These are phyloP conservation scores for Phytoseiulus persimilis DNA, from an alignment of 2,888 invertebrate species.

Conservation along the genomic window DNA sequence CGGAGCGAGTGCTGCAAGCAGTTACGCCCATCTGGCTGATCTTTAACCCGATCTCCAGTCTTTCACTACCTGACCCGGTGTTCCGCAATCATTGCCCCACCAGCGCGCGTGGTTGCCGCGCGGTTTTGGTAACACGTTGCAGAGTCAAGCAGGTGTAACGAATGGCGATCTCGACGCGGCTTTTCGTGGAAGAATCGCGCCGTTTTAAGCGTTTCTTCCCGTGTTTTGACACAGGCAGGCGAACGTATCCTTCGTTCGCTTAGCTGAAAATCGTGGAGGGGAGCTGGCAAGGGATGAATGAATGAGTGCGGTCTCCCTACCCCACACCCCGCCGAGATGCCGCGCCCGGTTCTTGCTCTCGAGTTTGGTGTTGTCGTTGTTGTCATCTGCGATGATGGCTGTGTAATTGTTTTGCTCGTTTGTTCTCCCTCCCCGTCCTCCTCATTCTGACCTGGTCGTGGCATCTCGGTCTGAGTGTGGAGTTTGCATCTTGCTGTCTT, in stretches of 20 bases:
- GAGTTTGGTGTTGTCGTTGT: neutral
- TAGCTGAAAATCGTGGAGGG: neutral
- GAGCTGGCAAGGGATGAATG: neutral
- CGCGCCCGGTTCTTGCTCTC: neutral
- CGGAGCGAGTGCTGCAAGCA: too few species aligned
- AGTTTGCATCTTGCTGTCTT: neutral
- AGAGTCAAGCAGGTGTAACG: neutral
- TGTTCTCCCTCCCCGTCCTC: neutral
- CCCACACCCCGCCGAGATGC: neutral
- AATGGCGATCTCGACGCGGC: neutral
- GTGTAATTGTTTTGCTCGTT: conserved; percentile 5
- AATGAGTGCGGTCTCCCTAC: neutral
- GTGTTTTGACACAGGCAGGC: neutral
- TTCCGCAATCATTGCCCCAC: too few species aligned
- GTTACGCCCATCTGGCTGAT: too few species aligned
- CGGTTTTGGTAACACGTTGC: neutral
- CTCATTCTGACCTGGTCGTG: neutral
- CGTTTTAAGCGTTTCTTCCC: neutral
- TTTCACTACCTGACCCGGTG: too few species aligned
- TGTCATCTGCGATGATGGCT: neutral
- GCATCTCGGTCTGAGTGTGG: neutral
- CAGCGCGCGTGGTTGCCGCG: too few species aligned
- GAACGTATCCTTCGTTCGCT: neutral
- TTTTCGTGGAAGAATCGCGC: neutral
- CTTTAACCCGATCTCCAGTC: too few species aligned